Conservation (phyloP, 2,113 vertebrate genomes). For the Plotosus lineatus region DNA sequence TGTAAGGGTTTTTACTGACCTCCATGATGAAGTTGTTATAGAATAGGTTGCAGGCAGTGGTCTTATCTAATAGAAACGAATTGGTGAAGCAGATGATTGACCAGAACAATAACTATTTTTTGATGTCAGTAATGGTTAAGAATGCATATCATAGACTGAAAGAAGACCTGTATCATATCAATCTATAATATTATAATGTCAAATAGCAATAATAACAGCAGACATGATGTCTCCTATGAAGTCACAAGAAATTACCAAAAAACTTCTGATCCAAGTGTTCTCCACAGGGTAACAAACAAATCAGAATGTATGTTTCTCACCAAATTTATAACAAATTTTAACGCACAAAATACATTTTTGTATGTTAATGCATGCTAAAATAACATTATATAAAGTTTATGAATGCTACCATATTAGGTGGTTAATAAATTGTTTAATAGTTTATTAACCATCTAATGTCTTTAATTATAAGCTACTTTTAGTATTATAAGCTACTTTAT, state of each 20-base stretch:
- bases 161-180: neutral
- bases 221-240: neutral
- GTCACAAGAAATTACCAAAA: neutral
- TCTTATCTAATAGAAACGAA: neutral
- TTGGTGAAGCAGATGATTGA: conserved; percentile 1
- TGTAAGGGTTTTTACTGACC: neutral
- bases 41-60: neutral
- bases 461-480: too few species aligned
- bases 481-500: neutral
- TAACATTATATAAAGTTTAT: neutral
- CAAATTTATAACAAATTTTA: neutral
- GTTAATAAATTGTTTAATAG: neutral
- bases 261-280: neutral
- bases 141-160: neutral
- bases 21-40: neutral
- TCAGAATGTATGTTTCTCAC: neutral
- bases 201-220: neutral
- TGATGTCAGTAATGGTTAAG: neutral
- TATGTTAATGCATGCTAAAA: neutral
- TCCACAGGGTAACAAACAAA: neutral
- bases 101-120: neutral
- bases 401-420: neutral
- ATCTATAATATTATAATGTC: neutral
- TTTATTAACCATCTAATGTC: too few species aligned
- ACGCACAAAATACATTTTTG: neutral